Evolutionary conservation across 2,113 vertebrate genomes (phyloP).

Genomic region (Tragulus kanchil): DNA sequence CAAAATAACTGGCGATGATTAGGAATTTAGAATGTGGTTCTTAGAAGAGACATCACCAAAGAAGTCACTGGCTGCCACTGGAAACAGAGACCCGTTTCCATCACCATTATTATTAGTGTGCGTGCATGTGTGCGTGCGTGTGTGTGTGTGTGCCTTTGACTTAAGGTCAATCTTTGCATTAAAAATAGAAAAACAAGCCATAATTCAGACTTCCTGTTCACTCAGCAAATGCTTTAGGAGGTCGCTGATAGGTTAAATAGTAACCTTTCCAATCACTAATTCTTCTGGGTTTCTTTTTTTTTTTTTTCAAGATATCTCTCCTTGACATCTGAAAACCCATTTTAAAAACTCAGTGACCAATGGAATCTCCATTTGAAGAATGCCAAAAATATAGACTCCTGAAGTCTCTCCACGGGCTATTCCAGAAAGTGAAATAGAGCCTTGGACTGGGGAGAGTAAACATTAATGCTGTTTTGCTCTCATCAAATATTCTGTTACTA

Average conservation of each 20-base stretch:
- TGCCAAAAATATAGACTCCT: background rate
- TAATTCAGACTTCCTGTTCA: slow-evolving; percentile 3
- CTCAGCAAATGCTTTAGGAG: slow-evolving; percentile 28
- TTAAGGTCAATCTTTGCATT: slow-evolving; percentile 26
- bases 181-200: slow-evolving; percentile 47
- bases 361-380: background rate
- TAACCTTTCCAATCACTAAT: slow-evolving; percentile 22
- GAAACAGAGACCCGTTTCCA: background rate
- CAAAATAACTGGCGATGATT: slow-evolving; percentile 41
- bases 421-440: background rate
- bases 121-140: background rate
- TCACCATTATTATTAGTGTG: background rate
- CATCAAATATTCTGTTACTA: background rate
- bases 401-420: background rate
- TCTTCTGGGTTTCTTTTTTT: background rate
- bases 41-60: background rate
- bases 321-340: slow-evolving; percentile 16
- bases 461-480: background rate
- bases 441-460: background rate
- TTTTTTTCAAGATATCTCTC: slow-evolving; percentile 19
- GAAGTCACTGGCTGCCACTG: background rate
- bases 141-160: background rate
- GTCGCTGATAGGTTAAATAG: slow-evolving; percentile 18
- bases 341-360: background rate
- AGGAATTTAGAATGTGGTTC: background rate